phyloP scores from a whole-genome alignment of 2,113 vertebrate genomes.

The Seriola rivoliana region DNA sequence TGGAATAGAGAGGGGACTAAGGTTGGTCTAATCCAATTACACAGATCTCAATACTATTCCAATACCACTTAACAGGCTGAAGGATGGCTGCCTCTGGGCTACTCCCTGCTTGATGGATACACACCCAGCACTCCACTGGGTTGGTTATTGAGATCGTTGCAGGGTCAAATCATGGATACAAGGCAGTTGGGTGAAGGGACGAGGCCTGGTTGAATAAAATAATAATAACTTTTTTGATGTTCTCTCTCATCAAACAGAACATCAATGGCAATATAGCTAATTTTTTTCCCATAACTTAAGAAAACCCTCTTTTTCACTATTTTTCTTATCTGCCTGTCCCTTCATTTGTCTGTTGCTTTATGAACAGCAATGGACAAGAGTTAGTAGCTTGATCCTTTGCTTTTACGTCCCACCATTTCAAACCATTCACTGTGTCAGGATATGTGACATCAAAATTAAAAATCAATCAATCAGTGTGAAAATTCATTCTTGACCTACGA shows the following conservation, averaged over 20 bases:
- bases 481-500: neutral
- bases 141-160: slow-evolving; percentile 31
- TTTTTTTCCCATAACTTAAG: neutral
- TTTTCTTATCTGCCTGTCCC: neutral
- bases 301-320: neutral
- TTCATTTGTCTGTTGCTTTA: neutral
- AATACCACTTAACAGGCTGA: slow-evolving; percentile 64
- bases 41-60: slow-evolving; percentile 76
- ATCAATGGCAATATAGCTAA: neutral
- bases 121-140: slow-evolving; percentile 25
- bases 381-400: neutral
- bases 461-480: neutral
- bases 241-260: neutral
- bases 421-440: neutral
- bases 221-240: neutral
- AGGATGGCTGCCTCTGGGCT: slow-evolving; percentile 61
- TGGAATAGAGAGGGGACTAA: slow-evolving; percentile 71
- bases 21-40: slow-evolving; percentile 79
- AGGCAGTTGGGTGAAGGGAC: slow-evolving; percentile 10
- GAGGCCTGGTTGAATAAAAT: neutral
- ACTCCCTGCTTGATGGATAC: slow-evolving; percentile 46
- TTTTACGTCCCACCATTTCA: neutral
- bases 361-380: neutral
- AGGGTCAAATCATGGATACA: slow-evolving; percentile 27
- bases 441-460: neutral